Conservation (phyloP, 2,113 vertebrate species). For the Casuarius casuarius region DNA sequence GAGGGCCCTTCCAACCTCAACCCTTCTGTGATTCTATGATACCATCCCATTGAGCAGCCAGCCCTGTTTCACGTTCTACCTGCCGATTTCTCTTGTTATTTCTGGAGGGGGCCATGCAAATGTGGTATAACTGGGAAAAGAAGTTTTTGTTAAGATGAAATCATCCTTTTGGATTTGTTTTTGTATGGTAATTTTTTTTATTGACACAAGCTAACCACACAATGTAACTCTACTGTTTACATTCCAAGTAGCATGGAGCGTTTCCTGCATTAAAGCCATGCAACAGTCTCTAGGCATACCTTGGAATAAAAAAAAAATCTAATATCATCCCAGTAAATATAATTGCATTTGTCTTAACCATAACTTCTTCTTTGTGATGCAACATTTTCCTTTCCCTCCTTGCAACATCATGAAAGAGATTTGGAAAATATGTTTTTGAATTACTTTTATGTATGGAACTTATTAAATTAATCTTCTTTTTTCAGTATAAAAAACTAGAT, state of each 20-base stretch:
- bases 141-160: not conserved
- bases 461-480: conserved; percentile 64
- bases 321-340: not conserved
- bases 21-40: not conserved
- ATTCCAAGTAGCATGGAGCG: not conserved
- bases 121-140: not conserved
- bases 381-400: not conserved
- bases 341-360: not conserved
- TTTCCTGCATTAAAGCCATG: not conserved
- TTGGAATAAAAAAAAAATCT: not conserved
- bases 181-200: not conserved
- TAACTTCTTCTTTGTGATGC: not conserved
- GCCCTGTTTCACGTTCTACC: not conserved
- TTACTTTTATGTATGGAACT: conserved; percentile 41
- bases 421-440: conserved; percentile 53
- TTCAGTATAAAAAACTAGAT: conserved; percentile 17
- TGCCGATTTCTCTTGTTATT: not conserved
- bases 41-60: not conserved
- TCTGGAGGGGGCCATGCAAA: not conserved
- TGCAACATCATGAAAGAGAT: conserved; percentile 15
- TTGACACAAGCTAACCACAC: not conserved
- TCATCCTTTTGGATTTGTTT: not conserved
- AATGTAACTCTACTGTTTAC: fast-evolving
- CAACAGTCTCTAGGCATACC: not conserved
- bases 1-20: too few species aligned